phyloP scores from a whole-genome alignment of 2,113 vertebrate genomes.

The Rhynchopsitta pachyrhyncha region DNA sequence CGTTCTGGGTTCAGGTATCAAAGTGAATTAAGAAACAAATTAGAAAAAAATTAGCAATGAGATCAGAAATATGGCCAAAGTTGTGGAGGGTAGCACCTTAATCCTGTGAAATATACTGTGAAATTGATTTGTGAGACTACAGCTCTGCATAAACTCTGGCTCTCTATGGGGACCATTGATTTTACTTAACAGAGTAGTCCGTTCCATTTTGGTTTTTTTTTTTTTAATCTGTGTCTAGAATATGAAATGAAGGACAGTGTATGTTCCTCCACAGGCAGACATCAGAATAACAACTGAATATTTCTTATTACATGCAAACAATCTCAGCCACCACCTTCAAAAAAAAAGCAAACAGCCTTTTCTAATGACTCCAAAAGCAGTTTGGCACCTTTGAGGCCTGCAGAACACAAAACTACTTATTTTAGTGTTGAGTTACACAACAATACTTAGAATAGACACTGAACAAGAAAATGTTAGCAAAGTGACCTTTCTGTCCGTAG shows the following conservation, averaged over 20 bases:
- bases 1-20: not conserved
- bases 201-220: not conserved
- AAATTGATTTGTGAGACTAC: not conserved
- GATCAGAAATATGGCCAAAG: not conserved
- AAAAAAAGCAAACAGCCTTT: not conserved
- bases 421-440: slow-evolving; percentile 24
- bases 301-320: not conserved
- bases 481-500: slow-evolving; percentile 31
- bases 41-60: not conserved
- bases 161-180: not conserved
- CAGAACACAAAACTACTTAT: not conserved
- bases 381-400: not conserved
- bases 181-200: not conserved
- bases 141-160: not conserved
- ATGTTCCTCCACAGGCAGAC: not conserved
- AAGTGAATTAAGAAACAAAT: not conserved
- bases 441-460: not conserved
- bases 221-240: not conserved
- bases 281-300: not conserved
- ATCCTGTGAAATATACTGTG: not conserved
- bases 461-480: slow-evolving; percentile 31
- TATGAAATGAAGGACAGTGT: not conserved
- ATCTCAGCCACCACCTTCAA: not conserved
- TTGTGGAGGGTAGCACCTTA: not conserved
- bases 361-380: not conserved